Evolutionary conservation across 2,888 invertebrate genomes (phyloP), one percentile per base, ranked within the genome.

Genomic region (Synanthedon vespiformis): DNA sequence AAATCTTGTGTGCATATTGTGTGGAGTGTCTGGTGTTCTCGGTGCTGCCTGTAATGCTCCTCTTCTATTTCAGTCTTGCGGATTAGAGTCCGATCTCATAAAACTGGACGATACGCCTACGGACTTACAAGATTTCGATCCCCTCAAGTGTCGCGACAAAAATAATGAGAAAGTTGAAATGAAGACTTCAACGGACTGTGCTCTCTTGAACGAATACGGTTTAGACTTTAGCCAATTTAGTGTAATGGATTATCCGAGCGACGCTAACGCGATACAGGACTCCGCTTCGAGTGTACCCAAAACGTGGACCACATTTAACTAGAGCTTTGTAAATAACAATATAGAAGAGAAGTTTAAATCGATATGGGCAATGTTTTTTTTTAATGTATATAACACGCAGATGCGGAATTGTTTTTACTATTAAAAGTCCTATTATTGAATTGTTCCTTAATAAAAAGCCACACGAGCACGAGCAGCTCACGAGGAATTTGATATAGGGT

Each of bases 161-260:
- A 69, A 60, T n/a, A 14, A 18, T 55, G 74, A 74, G 52, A 79
- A 71, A 64, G 65, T 64, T 49, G 81, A 80, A 80, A 88, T 72
- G 57, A 81, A 79, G 62, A 62, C 70, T 3, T 74, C 81, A 4
- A 71, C 83, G 55, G 93, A 93, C 65, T 89, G 90, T 65, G 92
- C 92, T 67, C 83, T 93, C 53, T 84, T 93, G 58, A 90, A 91
- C 64, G 93, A 93, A 64, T 93, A 93, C 65, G 93, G 93, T 52
- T 80, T 93, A 60, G 91, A 93, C 76, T 93, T 93, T 59, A 85
- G 85, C 58, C 77, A 77, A 56, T 86, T 82, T 57, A 80, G 77
- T 41, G 61, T 85, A 70, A 84, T 89, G 60, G 89, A 89, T 57
- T 82, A 88, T 57, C 68, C 79, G 50, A 66, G 74, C 12, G 61